Percentiles rank a stretch among this genome's conserved stretches.
These are phyloP conservation scores for Carapus acus DNA, from an alignment of 2,797 vertebrate genomes.

Conservation along the genomic window DNA sequence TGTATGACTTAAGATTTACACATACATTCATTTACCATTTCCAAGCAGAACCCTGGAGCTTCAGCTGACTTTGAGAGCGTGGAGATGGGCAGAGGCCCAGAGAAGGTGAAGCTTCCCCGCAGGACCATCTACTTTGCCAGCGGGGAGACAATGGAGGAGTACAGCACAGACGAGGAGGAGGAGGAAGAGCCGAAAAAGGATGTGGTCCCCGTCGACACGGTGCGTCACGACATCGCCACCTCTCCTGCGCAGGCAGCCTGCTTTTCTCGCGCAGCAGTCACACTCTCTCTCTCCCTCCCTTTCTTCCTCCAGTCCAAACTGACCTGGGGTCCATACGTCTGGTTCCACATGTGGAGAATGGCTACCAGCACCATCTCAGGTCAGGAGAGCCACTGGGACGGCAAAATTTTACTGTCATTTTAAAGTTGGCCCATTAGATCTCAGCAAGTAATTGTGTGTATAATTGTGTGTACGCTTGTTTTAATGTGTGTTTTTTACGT, in stretches of 20 bases:
- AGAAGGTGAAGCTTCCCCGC: conserved; percentile 79
- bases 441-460: neutral
- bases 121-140: conserved; percentile 94
- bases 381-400: conserved; percentile 69
- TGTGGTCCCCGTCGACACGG: conserved; percentile 79
- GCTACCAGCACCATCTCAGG: conserved; percentile 93
- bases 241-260: too few relatives aligned
- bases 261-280: too few relatives aligned
- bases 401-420: neutral
- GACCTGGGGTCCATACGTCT: conserved; percentile 95
- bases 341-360: conserved; percentile 96
- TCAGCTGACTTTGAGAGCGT: conserved; percentile 83
- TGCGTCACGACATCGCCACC: conserved; percentile 65
- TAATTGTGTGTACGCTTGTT: too few relatives aligned
- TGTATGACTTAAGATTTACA: neutral
- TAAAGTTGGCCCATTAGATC: neutral
- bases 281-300: conserved; percentile 10
- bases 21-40: neutral
- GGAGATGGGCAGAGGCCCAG: conserved; percentile 79
- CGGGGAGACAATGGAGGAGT: conserved; percentile 99
- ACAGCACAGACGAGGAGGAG: conserved; percentile 94
- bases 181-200: conserved; percentile 79
- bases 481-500: too few relatives aligned
- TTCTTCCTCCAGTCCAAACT: conserved; percentile 81
- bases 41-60: conserved; percentile 54